Conservation (phyloP, 1,140 invertebrate genomes). For the Kradibia gibbosae region DNA sequence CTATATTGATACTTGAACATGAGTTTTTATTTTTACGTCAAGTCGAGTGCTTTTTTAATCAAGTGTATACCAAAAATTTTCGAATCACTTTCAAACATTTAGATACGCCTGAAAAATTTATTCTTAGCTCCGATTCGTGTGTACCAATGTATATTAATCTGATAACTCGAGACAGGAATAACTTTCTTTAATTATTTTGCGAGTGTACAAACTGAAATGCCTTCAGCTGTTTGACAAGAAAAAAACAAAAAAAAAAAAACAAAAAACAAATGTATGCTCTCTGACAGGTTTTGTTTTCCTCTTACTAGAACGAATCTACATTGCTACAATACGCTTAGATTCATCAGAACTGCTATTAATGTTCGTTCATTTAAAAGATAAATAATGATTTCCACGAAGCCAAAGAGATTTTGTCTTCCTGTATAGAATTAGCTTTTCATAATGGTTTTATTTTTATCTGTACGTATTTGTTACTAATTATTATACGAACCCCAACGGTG, state of each 20-base stretch:
- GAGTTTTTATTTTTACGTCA: conserved; percentile 6
- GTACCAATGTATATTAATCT: conserved; percentile 22
- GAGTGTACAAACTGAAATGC: neutral
- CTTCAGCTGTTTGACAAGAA: conserved; percentile 11
- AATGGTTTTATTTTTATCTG: neutral
- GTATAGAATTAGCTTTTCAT: neutral
- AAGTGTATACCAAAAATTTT: conserved; percentile 27
- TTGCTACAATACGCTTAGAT: neutral
- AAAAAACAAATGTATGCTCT: neutral
- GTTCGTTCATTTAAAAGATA: neutral
- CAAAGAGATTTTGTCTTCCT: neutral
- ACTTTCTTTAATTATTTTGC: conserved; percentile 5
- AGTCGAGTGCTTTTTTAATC: conserved; percentile 15
- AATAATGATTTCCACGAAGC: neutral
- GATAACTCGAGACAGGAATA: conserved; percentile 25
- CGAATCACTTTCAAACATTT: conserved; percentile 31
- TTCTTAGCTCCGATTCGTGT: conserved; percentile 37
- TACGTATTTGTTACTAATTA: neutral
- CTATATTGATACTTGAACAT: too few species aligned
- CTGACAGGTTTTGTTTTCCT: conserved; percentile 27
- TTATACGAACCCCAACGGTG: neutral
- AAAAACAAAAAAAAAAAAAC: neutral
- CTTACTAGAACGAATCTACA: neutral
- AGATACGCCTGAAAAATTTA: conserved; percentile 12
- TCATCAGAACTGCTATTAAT: neutral